These are phyloP conservation scores for Opisthograptis luteolata DNA, from an alignment of 2,888 invertebrate species.

Conservation along the genomic window DNA sequence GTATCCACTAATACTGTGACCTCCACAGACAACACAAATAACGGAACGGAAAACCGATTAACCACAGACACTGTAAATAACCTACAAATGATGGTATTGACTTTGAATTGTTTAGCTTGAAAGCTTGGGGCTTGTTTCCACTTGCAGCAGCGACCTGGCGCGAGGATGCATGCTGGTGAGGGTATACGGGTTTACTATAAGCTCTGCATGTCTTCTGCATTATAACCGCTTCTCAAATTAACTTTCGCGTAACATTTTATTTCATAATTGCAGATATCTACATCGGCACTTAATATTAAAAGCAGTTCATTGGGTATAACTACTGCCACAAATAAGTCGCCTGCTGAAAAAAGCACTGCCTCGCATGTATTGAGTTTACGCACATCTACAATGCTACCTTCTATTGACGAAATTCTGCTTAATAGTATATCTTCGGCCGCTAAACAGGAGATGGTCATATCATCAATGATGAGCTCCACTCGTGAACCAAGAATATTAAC, in stretches of 20 bases:
- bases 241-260: slow-evolving; percentile 73
- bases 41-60: slow-evolving; percentile 82
- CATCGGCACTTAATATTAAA: slow-evolving; percentile 81
- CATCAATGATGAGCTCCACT: slow-evolving; percentile 80
- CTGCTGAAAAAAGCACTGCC: slow-evolving; percentile 81
- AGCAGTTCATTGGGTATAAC: slow-evolving; percentile 79
- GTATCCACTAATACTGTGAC: slow-evolving; percentile 88
- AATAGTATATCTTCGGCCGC: slow-evolving; percentile 85
- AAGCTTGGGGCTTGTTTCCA: slow-evolving; percentile 72
- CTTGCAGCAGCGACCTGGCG: slow-evolving; percentile 51
- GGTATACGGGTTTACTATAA: slow-evolving; percentile 45
- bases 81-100: slow-evolving; percentile 81
- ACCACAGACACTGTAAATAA: slow-evolving; percentile 84
- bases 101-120: slow-evolving; percentile 81
- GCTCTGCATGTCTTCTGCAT: slow-evolving; percentile 68
- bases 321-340: slow-evolving; percentile 73
- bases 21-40: slow-evolving; percentile 83
- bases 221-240: slow-evolving; percentile 57
- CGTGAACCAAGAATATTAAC: slow-evolving; percentile 84
- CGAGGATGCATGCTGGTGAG: slow-evolving; percentile 47
- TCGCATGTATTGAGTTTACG: slow-evolving; percentile 83
- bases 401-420: slow-evolving; percentile 85
- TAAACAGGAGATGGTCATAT: slow-evolving; percentile 84
- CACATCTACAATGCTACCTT: slow-evolving; percentile 84
- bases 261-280: slow-evolving; percentile 81